A percentile compares a stretch with the other conserved stretches of the same genome.
phyloP scores from a whole-genome alignment of 2,113 vertebrate species.

The Harpagus bidentatus region DNA sequence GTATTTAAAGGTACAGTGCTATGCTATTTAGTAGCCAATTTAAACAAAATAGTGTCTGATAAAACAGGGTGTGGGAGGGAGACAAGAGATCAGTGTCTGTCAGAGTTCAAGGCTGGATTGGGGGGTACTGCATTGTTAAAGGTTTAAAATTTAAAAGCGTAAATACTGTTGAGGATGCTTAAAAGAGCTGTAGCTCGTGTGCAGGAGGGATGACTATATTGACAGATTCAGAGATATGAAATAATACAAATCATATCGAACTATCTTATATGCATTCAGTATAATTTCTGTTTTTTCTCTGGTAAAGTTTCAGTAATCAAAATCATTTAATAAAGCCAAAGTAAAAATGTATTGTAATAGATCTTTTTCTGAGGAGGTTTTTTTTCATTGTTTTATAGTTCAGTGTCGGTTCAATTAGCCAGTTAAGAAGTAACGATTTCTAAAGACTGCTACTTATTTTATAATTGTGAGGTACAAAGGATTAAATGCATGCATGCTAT shows the following conservation, averaged over 20 bases:
- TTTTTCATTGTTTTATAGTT: background rate
- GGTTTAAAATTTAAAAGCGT: slow-evolving; percentile 4
- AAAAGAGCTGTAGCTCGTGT: slow-evolving; percentile 24
- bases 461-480: background rate
- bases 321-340: background rate
- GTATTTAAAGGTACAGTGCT: slow-evolving; percentile 65
- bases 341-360: background rate
- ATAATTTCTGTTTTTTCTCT: background rate
- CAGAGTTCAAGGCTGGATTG: slow-evolving; percentile 20
- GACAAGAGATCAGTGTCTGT: slow-evolving; percentile 3
- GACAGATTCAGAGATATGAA: background rate
- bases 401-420: background rate
- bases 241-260: background rate
- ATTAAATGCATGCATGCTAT: background rate
- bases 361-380: background rate
- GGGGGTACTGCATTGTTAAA: slow-evolving; percentile 27
- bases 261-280: background rate
- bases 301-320: slow-evolving; percentile 11
- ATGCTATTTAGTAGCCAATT: slow-evolving; percentile 45
- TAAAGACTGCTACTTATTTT: slow-evolving; percentile 14
- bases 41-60: slow-evolving; percentile 47
- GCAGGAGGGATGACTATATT: background rate
- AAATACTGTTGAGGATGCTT: background rate
- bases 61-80: slow-evolving; percentile 21
- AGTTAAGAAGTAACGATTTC: background rate